Base-by-base conservation (phyloP, 2,113 vertebrate genomes). In the Xyrauchen texanus region DNA sequence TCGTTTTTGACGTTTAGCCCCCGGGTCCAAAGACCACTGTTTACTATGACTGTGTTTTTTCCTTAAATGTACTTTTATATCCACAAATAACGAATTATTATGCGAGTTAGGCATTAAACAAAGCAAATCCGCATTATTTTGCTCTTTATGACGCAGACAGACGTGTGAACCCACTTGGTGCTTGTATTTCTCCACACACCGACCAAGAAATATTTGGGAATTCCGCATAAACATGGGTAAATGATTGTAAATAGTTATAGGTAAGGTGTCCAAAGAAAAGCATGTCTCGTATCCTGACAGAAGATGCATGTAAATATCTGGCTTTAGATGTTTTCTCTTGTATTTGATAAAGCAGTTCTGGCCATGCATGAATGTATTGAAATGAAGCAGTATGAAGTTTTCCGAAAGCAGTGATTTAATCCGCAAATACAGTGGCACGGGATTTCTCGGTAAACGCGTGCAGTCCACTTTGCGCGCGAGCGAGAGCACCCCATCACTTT, bases 1-100 rank as follows among this genome's bases (percentile, higher is more conserved):
- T 67, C 94, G 87, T 81, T 87, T 88, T 34, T 85, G 80, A 66
- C 92, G 88, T 67, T 80, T 85, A 52, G 52, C 68, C 83, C 83
- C 73, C 44, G 49, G 16, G 57, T 81, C 62, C 9, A 8, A 45
- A 4, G 6, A 44, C 62, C 34, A 21, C 2, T 58, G 21, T 34
- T 34, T 34, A 34, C 21, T n/a, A 6, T 67, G 15, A 44, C 2
- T 44, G 42, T 57, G 15, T 12, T 44, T 74, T 52, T 46, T 51
- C 5, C 61, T 55, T 7, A 86, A 72, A 7, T 68, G 76, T 34
- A 87, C 7, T 47, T 74, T 79, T 21, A 88, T 81, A n/a, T 76
- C 68, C 45, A 85, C 62, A 16, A 78, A 68, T 7, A 81, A 57
- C 34, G 49, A 61, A 4, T 46, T 57, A 10, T 76, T 64, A 10